Evolutionary conservation across 2,113 vertebrate species (phyloP), one percentile per base, ranked within the genome.

Genomic region (Hymenochirus boettgeri): DNA sequence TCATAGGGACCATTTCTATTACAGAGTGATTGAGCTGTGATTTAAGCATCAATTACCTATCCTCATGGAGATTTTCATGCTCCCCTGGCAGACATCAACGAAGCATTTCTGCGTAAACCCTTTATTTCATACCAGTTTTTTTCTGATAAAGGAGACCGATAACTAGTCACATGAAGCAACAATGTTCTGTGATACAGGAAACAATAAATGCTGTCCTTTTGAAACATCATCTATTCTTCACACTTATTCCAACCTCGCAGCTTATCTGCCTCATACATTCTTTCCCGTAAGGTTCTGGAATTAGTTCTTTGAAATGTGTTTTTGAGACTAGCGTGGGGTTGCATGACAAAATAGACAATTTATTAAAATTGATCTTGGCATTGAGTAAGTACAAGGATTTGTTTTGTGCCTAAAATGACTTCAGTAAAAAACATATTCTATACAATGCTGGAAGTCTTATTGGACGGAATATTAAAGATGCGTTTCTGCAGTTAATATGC

Each of bases 11-110:
- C 74, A 74, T 86, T 87, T 85, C 82, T 85, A 83, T 86, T 86
- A 81, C 71, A 60, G 77, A 83, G 75, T 83, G 84, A 88, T 85
- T 87, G 81, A 80, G 76, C 76, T 80, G 79, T 86, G 84, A 88
- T 88, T 86, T 86, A 82, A 74, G 82, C 83, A 85, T 85, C 81
- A 86, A 86, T 89, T 88, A 87, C 79, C 78, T 76, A 85, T 80
- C 78, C 86, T 86, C 74, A 75, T 83, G 74, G 80, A 83, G 76
- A 82, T 84, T 83, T 83, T 81, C 83, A 80, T 83, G 81, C 80
- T 86, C 77, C 75, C 83, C 73, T 82, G 78, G 79, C 77, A 82
- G 79, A 81, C 75, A 84, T 85, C 80, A 82, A 81, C 83, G 83
- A 80, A 81, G 74, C 78, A 72, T 78, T 82, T 81, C 79, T 73